A percentile compares a stretch with the other conserved stretches of the same genome.
Evolutionary conservation across 2,113 vertebrate genomes (phyloP).

Genomic region (Buteo buteo): DNA sequence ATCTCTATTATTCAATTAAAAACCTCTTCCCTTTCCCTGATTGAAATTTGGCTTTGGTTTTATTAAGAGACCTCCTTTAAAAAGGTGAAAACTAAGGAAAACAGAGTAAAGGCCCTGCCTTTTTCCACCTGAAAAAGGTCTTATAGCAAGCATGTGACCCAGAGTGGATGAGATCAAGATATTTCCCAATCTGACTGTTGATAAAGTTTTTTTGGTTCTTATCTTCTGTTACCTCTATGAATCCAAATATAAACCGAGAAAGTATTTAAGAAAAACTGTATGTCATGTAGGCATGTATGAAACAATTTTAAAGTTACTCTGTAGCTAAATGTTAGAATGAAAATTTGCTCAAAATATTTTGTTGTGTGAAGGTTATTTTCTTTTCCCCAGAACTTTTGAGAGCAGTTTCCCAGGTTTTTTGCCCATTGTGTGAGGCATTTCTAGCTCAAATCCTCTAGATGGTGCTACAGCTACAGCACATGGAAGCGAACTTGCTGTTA

Average conservation of each 20-base stretch:
- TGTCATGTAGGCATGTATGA: neutral
- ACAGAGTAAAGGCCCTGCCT: neutral
- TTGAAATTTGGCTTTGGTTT: neutral
- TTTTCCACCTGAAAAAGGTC: neutral
- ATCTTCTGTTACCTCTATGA: neutral
- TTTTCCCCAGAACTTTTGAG: neutral
- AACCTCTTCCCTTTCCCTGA: neutral
- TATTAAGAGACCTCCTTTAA: neutral
- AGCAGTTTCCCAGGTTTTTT: neutral
- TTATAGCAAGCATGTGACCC: neutral
- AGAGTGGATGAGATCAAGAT: neutral
- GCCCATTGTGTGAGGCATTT: neutral
- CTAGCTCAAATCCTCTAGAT: slow-evolving; percentile 66
- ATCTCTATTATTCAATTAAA: neutral
- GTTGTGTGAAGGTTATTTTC: neutral
- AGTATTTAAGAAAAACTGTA: neutral
- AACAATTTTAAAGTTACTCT: neutral
- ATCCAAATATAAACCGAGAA: neutral
- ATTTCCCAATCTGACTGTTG: neutral
- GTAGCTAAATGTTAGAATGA: neutral
- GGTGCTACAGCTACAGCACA: slow-evolving; percentile 64
- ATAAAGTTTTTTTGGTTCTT: neutral
- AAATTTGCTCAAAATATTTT: neutral
- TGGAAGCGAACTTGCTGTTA: fast-evolving
- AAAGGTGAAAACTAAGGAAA: neutral